Evolutionary conservation across 2,888 invertebrate species (phyloP), one percentile per base, ranked within the genome.

Genomic region (Taenaris catops): DNA sequence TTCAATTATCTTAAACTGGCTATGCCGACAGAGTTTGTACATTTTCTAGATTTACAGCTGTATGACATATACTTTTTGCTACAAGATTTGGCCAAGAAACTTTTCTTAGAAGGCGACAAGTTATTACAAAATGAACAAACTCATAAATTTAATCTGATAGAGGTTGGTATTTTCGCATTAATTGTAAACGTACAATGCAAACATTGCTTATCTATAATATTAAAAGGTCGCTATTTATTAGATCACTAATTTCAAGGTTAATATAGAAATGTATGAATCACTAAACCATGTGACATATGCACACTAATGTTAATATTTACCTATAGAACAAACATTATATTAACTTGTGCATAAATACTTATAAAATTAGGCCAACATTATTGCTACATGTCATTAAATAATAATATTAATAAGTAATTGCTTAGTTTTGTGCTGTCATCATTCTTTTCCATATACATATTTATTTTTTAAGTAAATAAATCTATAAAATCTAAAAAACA

Each of bases 61-160:
- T 98, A 97, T 76, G 98, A 98, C 72, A 93, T 96, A 51, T 93
- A 93, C 58, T 96, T 95, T 63, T 76, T 98, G 49, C 81, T 96
- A 7, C 94, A 96, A 79, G 92, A 92, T 61, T 87, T 97, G 65
- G 95, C 97, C 0, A 89, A 93, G 49, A 90, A 91, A 45, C 90
- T 96, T 55, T 95, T 91, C 70, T 88, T 90, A 42, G 92, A 92
- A 72, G 95, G 94, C 5, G 94, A 95, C 61, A 79, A 84, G 18
- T 58, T 93, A 34, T 71, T 94, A 39, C 87, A 89, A 55, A 88
- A 90, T 65, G 86, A 88, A 37, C 89, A 89, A 56, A 78, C 88
- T 52, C 91, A 93, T 60, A 90, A 89, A 41, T 92, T 97, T 47
- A 92, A 92, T 39, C 93, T 96, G 3, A 72, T 97, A 28, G 92